Percentiles rank a stretch among this genome's conserved stretches.
These are phyloP conservation scores for Suricata suricatta DNA, from an alignment of 2,113 vertebrate species.

Conservation along the genomic window DNA sequence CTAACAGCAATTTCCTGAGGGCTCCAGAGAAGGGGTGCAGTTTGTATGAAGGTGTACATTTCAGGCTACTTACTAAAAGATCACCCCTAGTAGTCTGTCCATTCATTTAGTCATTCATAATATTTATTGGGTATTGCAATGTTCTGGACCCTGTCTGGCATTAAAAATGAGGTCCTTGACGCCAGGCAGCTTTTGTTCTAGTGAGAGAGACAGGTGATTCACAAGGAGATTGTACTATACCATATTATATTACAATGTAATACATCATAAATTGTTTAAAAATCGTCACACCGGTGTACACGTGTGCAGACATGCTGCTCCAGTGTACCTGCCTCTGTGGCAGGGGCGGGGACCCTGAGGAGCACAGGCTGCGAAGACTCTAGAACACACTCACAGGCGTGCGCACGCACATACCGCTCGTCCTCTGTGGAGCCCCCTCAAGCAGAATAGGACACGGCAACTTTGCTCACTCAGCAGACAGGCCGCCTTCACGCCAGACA, in stretches of 20 bases:
- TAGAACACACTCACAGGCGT: background rate
- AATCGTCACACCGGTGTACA: fast-evolving
- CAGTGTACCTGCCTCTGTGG: background rate
- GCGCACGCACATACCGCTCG: fast-evolving
- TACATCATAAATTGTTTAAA: background rate
- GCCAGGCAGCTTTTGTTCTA: background rate
- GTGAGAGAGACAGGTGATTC: background rate
- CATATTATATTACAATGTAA: background rate
- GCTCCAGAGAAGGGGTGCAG: background rate
- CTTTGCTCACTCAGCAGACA: background rate
- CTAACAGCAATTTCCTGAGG: background rate
- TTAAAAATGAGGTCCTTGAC: background rate
- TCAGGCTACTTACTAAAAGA: background rate
- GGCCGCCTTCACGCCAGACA: background rate
- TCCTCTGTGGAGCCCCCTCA: background rate
- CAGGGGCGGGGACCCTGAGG: background rate
- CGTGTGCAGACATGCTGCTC: background rate
- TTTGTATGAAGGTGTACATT: background rate
- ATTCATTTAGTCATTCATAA: background rate
- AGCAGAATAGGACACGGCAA: background rate
- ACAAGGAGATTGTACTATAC: background rate
- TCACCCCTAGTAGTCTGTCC: background rate
- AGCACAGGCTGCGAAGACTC: background rate
- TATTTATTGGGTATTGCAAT: background rate
- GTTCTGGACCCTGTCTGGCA: background rate